Conservation (phyloP, 2,797 vertebrate genomes). For the Sebastes cheni region DNA sequence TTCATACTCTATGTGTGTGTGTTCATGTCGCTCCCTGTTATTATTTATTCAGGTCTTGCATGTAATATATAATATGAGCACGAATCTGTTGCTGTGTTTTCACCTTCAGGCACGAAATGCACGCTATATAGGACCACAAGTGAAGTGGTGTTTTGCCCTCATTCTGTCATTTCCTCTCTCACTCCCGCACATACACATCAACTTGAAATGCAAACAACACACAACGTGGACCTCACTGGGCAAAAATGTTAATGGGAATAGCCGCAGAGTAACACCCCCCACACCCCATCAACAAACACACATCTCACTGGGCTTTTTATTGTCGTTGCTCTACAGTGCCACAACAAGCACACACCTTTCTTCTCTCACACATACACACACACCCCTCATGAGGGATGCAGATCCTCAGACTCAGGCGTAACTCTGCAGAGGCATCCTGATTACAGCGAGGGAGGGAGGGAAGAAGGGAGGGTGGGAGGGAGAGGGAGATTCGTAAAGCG, state of each 20-base stretch:
- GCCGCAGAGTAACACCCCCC: background rate
- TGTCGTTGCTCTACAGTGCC: background rate
- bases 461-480: background rate
- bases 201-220: conserved; percentile 17
- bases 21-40: conserved; percentile 25
- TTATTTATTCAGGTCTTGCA: conserved; percentile 33
- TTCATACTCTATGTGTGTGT: background rate
- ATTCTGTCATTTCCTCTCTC: conserved; percentile 38
- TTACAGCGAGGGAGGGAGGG: conserved; percentile 1
- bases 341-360: background rate
- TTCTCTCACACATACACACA: background rate
- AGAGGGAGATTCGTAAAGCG: background rate
- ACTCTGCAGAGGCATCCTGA: conserved; percentile 29
- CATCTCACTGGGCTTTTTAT: background rate
- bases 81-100: conserved; percentile 1
- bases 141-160: conserved; percentile 30
- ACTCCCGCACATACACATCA: background rate
- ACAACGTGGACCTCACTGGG: background rate
- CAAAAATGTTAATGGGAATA: background rate
- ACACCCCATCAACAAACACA: background rate
- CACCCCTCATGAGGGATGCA: background rate
- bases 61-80: conserved; percentile 9
- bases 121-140: conserved; percentile 3
- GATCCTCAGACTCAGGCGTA: conserved; percentile 10
- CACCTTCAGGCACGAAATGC: background rate